Conservation (phyloP, 2,888 invertebrate species). For the Hemicrepidius hirtus region DNA sequence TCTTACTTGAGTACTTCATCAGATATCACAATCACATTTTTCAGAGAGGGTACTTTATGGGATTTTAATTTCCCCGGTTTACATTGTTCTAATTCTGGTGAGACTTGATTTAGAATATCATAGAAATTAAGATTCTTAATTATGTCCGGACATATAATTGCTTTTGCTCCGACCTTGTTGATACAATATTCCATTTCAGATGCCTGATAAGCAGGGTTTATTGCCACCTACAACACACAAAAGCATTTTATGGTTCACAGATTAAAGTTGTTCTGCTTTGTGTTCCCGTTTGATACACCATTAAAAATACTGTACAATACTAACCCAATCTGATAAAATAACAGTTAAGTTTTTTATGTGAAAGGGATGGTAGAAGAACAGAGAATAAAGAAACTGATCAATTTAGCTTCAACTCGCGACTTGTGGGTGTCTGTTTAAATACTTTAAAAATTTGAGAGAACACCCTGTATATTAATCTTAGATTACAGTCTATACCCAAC, state of each 20-base stretch:
- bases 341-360: too few species aligned
- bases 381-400: too few species aligned
- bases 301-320: too few species aligned
- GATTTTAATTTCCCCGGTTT: constrained; percentile 73
- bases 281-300: neutral
- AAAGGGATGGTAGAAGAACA: too few species aligned
- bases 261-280: neutral
- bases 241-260: neutral
- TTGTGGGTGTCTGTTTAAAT: too few species aligned
- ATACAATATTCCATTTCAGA: constrained; percentile 83
- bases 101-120: constrained; percentile 75
- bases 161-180: constrained; percentile 81
- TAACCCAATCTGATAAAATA: too few species aligned
- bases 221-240: constrained; percentile 75
- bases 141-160: constrained; percentile 78
- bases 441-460: too few species aligned
- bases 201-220: constrained; percentile 85
- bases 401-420: too few species aligned
- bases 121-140: constrained; percentile 82
- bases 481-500: too few species aligned
- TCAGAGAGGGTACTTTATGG: constrained; percentile 73
- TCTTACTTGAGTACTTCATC: constrained; percentile 75
- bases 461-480: too few species aligned
- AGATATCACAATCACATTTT: constrained; percentile 75
- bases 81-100: constrained; percentile 75